Percentiles rank a stretch among this genome's conserved stretches.
phyloP scores from a whole-genome alignment of 2,888 invertebrate species.

The Branchellion lobata region DNA sequence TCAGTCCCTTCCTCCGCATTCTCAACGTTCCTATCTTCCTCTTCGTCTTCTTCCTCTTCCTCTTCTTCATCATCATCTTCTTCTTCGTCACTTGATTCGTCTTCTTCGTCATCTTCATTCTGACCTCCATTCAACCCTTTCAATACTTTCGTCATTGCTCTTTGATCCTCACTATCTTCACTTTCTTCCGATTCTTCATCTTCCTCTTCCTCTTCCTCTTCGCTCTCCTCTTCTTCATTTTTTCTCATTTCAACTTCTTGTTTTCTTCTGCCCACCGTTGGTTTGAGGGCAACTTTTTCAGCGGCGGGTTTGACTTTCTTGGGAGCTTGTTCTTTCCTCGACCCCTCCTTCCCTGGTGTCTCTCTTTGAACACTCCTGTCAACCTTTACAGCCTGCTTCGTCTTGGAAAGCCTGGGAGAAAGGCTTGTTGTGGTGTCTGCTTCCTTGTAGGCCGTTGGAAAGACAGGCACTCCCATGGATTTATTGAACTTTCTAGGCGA shows the following conservation, averaged over 20 bases:
- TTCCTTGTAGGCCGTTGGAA: not conserved
- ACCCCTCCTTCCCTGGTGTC: not conserved
- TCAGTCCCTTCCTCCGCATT: constrained; percentile 25
- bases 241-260: not conserved
- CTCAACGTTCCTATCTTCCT: not conserved
- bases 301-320: not conserved
- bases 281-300: not conserved
- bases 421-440: not conserved
- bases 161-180: constrained; percentile 9
- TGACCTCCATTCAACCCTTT: not conserved
- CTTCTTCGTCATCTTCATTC: constrained; percentile 1
- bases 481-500: constrained; percentile 13
- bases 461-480: constrained; percentile 1
- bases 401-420: not conserved
- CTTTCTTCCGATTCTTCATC: constrained; percentile 11
- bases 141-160: not conserved
- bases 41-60: not conserved
- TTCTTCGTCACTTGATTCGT: not conserved
- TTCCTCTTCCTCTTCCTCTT: constrained; percentile 33
- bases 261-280: not conserved
- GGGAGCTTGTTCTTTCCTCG: not conserved
- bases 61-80: constrained; percentile 1
- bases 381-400: not conserved
- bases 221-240: constrained; percentile 4
- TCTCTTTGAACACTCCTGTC: not conserved